phyloP scores from a whole-genome alignment of 1,140 invertebrate species.

The Pogonomyrmex barbatus region DNA sequence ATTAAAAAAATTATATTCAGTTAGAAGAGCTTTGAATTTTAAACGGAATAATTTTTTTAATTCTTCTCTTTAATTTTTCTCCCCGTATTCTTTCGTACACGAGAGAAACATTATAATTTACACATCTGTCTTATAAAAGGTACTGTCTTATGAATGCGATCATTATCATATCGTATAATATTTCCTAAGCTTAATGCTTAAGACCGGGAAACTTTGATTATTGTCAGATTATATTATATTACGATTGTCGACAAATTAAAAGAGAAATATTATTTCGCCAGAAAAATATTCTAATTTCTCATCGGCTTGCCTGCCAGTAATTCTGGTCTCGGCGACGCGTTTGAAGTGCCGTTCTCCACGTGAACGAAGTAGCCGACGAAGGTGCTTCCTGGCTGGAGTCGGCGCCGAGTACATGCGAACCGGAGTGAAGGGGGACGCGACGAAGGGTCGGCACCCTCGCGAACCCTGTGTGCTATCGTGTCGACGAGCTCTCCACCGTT shows the following conservation, averaged over 20 bases:
- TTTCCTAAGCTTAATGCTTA: neutral
- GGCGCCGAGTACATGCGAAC: constrained; percentile 60
- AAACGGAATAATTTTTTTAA: constrained; percentile 10
- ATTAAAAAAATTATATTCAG: constrained; percentile 22
- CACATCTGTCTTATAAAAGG: neutral
- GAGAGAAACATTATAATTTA: constrained; percentile 14
- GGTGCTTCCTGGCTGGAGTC: constrained; percentile 71
- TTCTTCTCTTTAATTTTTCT: constrained; percentile 1
- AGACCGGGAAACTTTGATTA: neutral
- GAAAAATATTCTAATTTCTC: constrained; percentile 22
- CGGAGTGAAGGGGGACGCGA: constrained; percentile 38
- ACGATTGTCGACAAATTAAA: neutral
- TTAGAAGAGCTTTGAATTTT: constrained; percentile 12
- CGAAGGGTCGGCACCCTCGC: constrained; percentile 70
- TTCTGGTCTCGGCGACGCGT: constrained; percentile 44
- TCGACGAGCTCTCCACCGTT: constrained; percentile 45
- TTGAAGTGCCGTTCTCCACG: constrained; percentile 71
- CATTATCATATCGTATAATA: neutral
- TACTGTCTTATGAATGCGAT: neutral
- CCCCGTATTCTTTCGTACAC: neutral
- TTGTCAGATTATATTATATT: neutral
- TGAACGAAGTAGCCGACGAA: constrained; percentile 78
- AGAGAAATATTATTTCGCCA: neutral
- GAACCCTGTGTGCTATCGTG: constrained; percentile 46
- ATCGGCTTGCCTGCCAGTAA: neutral